phyloP scores from a whole-genome alignment of 2,797 vertebrate species.

The Hoplostethus mediterraneus region DNA sequence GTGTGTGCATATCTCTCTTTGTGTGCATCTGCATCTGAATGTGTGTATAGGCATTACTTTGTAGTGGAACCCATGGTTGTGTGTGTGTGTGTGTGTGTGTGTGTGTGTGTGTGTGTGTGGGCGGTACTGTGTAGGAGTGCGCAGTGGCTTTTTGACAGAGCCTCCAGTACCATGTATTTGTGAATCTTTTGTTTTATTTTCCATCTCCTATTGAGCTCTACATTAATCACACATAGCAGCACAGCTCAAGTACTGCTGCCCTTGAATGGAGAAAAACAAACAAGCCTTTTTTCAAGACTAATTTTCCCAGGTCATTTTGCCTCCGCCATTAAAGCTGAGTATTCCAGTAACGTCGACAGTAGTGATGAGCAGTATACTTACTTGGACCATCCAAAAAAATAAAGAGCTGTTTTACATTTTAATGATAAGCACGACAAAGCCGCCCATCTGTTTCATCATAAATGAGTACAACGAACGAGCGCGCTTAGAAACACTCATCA shows the following conservation, averaged over 20 bases:
- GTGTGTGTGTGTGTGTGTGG: constrained; percentile 63
- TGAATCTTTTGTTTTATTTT: constrained; percentile 80
- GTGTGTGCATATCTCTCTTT: constrained; percentile 59
- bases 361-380: not conserved
- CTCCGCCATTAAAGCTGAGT: constrained; percentile 5
- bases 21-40: constrained; percentile 71
- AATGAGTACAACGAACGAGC: constrained; percentile 9
- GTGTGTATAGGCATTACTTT: constrained; percentile 55
- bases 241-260: constrained; percentile 51
- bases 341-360: constrained; percentile 6
- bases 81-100: constrained; percentile 38
- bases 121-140: constrained; percentile 78
- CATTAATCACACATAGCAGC: constrained; percentile 64
- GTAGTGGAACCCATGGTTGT: constrained; percentile 19
- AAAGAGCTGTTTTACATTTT: not conserved
- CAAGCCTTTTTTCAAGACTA: constrained; percentile 37
- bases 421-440: not conserved
- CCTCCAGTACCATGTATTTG: constrained; percentile 80
- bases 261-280: constrained; percentile 51
- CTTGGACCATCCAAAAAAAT: not conserved
- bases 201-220: constrained; percentile 67
- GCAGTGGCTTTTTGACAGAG: constrained; percentile 81
- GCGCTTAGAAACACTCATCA: not conserved
- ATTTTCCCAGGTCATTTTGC: constrained; percentile 29
- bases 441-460: not conserved